Conservation (phyloP, 1,140 invertebrate genomes). For the Lasioglossum albipes region DNA sequence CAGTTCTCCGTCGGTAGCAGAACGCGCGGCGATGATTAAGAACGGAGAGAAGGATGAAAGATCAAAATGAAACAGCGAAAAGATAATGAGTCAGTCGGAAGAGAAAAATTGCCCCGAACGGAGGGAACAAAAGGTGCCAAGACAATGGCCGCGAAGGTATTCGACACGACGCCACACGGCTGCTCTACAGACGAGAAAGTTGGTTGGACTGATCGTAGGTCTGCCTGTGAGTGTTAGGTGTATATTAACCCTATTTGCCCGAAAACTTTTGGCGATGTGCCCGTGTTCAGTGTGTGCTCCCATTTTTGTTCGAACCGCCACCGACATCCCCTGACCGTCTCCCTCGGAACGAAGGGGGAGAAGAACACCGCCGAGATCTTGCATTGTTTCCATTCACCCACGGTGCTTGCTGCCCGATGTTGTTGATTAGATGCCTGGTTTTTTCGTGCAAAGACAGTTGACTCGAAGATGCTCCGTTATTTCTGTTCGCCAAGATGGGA, state of each 20-base stretch:
- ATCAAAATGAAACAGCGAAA: background rate
- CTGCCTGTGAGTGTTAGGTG: constrained; percentile 80
- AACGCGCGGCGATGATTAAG: constrained; percentile 30
- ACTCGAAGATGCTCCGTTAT: background rate
- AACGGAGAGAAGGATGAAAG: constrained; percentile 22
- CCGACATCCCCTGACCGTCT: no score
- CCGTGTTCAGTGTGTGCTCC: constrained; percentile 73
- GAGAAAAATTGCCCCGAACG: background rate
- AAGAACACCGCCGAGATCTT: no score
- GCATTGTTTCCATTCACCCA: background rate
- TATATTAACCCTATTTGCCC: constrained; percentile 74
- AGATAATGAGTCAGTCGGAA: background rate
- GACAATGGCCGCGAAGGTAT: constrained; percentile 52
- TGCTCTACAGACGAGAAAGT: constrained; percentile 70
- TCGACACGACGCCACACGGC: constrained; percentile 67
- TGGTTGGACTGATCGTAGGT: constrained; percentile 77
- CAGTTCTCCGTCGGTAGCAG: background rate
- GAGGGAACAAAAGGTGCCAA: background rate
- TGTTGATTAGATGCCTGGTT: no score
- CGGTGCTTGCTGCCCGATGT: background rate
- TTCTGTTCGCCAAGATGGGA: no score
- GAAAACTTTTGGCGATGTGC: constrained; percentile 73
- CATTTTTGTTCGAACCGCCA: constrained; percentile 36
- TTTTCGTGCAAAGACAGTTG: background rate
- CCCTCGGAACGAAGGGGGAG: no score